These are phyloP conservation scores for Drosophila parabipectinata DNA, from an alignment of 1,140 invertebrate genomes.

Conservation along the genomic window DNA sequence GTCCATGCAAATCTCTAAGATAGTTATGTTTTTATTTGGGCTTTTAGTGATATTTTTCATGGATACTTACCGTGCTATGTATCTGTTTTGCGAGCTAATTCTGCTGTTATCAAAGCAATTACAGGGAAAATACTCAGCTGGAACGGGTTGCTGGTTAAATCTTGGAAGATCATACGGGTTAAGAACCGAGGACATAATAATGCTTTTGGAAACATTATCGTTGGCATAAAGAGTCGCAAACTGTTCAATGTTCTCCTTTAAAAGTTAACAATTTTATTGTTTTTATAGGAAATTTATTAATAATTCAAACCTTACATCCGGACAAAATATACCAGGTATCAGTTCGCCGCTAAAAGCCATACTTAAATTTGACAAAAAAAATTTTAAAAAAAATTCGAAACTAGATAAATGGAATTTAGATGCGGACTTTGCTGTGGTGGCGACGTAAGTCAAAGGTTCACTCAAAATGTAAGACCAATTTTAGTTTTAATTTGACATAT, in stretches of 20 bases:
- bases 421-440: slow-evolving; percentile 1
- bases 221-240: slow-evolving; percentile 29
- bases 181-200: slow-evolving; percentile 11
- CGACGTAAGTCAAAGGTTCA: not conserved
- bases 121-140: no score
- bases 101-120: not conserved
- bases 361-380: slow-evolving; percentile 3
- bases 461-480: not conserved
- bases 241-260: slow-evolving; percentile 27
- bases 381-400: slow-evolving; percentile 8
- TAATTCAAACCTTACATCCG: slow-evolving; percentile 14
- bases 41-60: not conserved
- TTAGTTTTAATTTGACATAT: slow-evolving; percentile 6
- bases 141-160: not conserved
- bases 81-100: not conserved
- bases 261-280: not conserved
- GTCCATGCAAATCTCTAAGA: not conserved
- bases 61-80: slow-evolving; percentile 4
- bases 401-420: slow-evolving; percentile 3
- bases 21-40: not conserved
- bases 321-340: slow-evolving; percentile 26
- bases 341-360: slow-evolving; percentile 14
- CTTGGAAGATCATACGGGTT: not conserved
- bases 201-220: not conserved
- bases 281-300: not conserved